phyloP scores from a whole-genome alignment of 2,888 invertebrate species.

The Rugalucina vietnamica region DNA sequence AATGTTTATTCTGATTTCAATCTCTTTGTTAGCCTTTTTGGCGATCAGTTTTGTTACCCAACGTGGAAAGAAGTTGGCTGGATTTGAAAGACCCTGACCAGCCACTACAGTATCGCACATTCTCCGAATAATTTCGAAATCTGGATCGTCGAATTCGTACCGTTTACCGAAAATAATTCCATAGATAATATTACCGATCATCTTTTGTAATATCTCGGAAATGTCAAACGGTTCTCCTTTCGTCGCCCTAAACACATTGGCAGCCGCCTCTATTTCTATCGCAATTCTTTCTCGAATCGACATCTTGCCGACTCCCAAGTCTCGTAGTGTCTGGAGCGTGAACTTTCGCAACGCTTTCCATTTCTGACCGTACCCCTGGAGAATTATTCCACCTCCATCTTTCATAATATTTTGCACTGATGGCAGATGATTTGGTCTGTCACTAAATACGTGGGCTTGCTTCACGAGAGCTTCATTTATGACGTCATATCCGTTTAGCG shows the following conservation, averaged over 20 bases:
- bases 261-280: conserved; percentile 45
- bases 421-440: background rate
- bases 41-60: conserved; percentile 35
- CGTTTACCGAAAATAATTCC: conserved; percentile 66
- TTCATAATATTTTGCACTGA: background rate
- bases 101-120: conserved; percentile 36
- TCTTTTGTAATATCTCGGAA: conserved; percentile 48
- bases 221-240: conserved; percentile 47
- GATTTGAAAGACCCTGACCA: conserved; percentile 26
- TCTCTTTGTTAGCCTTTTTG: conserved; percentile 17
- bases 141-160: conserved; percentile 59
- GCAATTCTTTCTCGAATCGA: conserved; percentile 62
- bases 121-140: conserved; percentile 36
- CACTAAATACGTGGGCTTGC: background rate
- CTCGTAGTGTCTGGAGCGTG: conserved; percentile 58
- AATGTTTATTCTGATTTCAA: background rate
- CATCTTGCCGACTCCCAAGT: conserved; percentile 67
- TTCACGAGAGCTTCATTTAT: background rate
- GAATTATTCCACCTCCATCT: conserved; percentile 10
- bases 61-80: conserved; percentile 55
- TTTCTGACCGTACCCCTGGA: conserved; percentile 31
- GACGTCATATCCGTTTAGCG: background rate
- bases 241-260: conserved; percentile 23
- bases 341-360: conserved; percentile 63
- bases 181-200: conserved; percentile 65